phyloP scores from a whole-genome alignment of 1,140 invertebrate genomes.

The Sitodiplosis mosellana region DNA sequence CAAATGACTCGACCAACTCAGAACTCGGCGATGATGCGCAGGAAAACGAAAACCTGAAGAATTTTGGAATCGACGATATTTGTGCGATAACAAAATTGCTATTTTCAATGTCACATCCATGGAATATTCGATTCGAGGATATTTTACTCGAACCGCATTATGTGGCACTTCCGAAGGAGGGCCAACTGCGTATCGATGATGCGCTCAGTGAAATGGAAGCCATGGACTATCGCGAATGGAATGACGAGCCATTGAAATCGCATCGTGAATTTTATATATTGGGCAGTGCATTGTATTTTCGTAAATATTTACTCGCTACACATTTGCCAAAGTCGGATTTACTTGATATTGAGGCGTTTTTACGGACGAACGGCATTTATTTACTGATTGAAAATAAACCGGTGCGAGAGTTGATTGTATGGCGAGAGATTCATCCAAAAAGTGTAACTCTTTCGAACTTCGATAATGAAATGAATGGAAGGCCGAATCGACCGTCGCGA shows the following conservation, averaged over 20 bases:
- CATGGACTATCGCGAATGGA: constrained; percentile 66
- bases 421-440: constrained; percentile 47
- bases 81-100: not conserved
- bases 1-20: no score
- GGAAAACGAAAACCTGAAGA: no score
- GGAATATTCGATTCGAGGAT: constrained; percentile 7
- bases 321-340: constrained; percentile 51
- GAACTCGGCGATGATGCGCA: no score
- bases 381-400: constrained; percentile 41
- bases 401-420: constrained; percentile 50
- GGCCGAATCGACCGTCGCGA: constrained; percentile 12
- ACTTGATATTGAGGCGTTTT: constrained; percentile 46
- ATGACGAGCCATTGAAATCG: constrained; percentile 56
- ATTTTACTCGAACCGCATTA: constrained; percentile 29
- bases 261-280: constrained; percentile 57
- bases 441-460: constrained; percentile 14
- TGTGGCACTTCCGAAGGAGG: constrained; percentile 50
- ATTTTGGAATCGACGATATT: not conserved
- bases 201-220: constrained; percentile 62
- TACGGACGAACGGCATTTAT: constrained; percentile 45
- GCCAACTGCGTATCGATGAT: constrained; percentile 56
- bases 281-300: constrained; percentile 52
- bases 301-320: constrained; percentile 47
- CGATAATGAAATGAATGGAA: constrained; percentile 6
- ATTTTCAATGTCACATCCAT: not conserved